Percentiles rank a stretch among this genome's conserved stretches.
Evolutionary conservation across 2,888 invertebrate genomes (phyloP).

Genomic region (Erpobdella octoculata): DNA sequence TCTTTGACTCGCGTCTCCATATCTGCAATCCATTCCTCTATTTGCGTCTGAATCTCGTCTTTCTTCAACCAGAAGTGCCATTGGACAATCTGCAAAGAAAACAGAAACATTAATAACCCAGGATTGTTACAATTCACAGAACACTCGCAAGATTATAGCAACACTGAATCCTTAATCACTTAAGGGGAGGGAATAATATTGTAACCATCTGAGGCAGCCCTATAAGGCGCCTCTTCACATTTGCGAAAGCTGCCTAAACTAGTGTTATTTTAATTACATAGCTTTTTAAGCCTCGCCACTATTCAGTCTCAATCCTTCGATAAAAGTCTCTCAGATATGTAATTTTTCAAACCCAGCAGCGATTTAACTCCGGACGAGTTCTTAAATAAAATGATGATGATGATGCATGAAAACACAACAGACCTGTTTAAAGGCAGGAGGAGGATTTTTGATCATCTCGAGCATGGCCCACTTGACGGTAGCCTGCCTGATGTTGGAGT

Average conservation of each 20-base stretch:
- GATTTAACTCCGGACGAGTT: too few relatives aligned
- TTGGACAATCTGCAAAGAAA: conserved; percentile 65
- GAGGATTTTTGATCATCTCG: conserved; percentile 80
- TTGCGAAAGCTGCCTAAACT: too few relatives aligned
- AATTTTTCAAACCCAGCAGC: background rate
- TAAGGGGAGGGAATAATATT: too few relatives aligned
- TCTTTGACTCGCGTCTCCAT: conserved; percentile 69
- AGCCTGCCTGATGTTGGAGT: conserved; percentile 87
- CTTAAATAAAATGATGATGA: too few relatives aligned
- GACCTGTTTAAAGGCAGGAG: conserved; percentile 82
- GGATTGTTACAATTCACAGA: too few relatives aligned
- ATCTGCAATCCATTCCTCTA: conserved; percentile 82
- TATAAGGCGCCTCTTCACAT: too few relatives aligned
- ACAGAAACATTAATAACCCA: conserved; percentile 16
- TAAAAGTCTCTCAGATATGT: background rate
- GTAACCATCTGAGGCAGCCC: too few relatives aligned
- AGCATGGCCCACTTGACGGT: conserved; percentile 93
- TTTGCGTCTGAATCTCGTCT: conserved; percentile 77
- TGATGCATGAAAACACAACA: background rate
- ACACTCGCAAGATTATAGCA: too few relatives aligned
- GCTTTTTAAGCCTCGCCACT: too few relatives aligned
- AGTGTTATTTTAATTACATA: too few relatives aligned
- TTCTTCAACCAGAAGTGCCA: conserved; percentile 90
- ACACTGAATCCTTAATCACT: too few relatives aligned
- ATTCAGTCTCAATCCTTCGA: background rate